Evolutionary conservation across 2,113 vertebrate genomes (phyloP).

Genomic region (Sinocyclocheilus grahami): DNA sequence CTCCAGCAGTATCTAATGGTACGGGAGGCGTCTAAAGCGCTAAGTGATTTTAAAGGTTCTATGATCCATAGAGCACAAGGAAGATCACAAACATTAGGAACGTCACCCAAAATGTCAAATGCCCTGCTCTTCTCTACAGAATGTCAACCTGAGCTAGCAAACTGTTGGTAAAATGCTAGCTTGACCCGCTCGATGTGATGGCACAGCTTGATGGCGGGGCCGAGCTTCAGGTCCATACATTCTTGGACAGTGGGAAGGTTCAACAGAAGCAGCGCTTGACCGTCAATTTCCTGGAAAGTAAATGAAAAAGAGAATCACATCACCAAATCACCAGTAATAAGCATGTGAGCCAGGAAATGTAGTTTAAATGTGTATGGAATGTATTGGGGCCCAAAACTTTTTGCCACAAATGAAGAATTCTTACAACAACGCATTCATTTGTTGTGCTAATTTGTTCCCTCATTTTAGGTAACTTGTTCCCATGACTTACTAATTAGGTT

Average conservation of each 20-base stretch:
- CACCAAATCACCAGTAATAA: background rate
- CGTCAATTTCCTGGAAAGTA: constrained; percentile 91
- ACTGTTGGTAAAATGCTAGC: constrained; percentile 98
- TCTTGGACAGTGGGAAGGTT: constrained; percentile 97
- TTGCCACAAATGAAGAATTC: background rate
- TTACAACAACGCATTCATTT: background rate
- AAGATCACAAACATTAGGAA: constrained; percentile 50
- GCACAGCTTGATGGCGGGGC: constrained; percentile 96
- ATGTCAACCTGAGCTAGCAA: constrained; percentile 83
- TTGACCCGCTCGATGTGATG: constrained; percentile 98
- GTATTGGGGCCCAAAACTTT: background rate
- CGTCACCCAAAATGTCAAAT: constrained; percentile 41
- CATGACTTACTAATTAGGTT: too few species aligned
- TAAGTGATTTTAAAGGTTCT: constrained; percentile 34
- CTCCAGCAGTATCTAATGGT: constrained; percentile 44
- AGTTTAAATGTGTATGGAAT: background rate
- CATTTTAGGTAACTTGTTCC: background rate
- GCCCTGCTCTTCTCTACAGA: background rate
- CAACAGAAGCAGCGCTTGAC: constrained; percentile 93
- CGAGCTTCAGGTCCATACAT: constrained; percentile 98
- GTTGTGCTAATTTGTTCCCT: background rate
- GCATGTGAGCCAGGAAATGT: background rate
- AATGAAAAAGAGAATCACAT: constrained; percentile 19
- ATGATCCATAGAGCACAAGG: constrained; percentile 28
- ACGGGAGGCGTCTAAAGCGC: constrained; percentile 27